Evolutionary conservation across 2,888 invertebrate species (phyloP).

Genomic region (Diplazon laetatorius): DNA sequence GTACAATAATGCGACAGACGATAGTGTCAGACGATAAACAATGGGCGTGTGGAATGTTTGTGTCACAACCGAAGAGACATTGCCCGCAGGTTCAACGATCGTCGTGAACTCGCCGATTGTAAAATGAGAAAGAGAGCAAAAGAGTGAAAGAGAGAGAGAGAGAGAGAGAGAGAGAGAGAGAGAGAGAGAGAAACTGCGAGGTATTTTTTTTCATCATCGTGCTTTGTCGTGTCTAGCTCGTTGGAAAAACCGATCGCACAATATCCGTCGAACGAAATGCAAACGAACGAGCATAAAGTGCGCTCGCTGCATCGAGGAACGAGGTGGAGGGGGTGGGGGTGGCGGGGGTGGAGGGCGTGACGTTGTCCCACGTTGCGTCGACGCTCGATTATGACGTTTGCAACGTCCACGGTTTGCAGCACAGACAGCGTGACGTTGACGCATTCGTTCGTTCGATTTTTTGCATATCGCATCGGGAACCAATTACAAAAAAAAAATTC

Average conservation of each 20-base stretch:
- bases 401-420: background rate
- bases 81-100: slow-evolving; percentile 29
- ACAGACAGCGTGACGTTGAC: slow-evolving; percentile 8
- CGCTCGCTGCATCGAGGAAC: background rate
- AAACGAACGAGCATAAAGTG: slow-evolving; percentile 3
- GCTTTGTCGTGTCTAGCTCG: background rate
- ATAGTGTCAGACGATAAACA: background rate
- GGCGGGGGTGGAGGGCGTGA: background rate
- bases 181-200: slow-evolving; percentile 1
- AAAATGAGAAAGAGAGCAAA: slow-evolving; percentile 11
- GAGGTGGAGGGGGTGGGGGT: no score
- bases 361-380: background rate
- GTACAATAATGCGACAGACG: background rate
- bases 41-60: background rate
- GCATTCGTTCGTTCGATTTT: background rate
- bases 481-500: no score
- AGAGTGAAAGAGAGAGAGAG: slow-evolving; percentile 3
- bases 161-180: no score
- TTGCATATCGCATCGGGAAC: no score
- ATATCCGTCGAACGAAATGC: slow-evolving; percentile 26
- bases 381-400: slow-evolving; percentile 20
- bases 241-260: slow-evolving; percentile 24
- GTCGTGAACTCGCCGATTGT: slow-evolving; percentile 1
- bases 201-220: slow-evolving; percentile 17
- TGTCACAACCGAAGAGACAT: background rate